Base-by-base conservation (phyloP, 1,140 invertebrate species). In the Anastatus disparis region DNA sequence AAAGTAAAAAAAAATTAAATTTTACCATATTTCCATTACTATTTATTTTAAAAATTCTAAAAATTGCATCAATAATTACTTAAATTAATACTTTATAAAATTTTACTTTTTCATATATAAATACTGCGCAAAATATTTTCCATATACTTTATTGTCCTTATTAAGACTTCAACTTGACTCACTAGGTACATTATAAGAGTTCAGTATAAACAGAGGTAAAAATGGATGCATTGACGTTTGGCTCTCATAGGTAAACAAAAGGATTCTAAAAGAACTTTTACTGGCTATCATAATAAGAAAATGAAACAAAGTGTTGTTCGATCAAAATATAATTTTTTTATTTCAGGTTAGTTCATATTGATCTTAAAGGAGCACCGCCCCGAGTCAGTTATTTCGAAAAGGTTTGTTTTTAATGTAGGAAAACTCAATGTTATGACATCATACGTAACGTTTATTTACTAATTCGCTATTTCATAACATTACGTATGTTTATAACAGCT, bases 351-450 rank as follows among this genome's bases (percentile, higher is more conserved):
- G 85, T 93, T 38, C 93, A 94, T 82, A 86, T 94, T 53, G 93
- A 94, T 84, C 81, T 93, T n/a, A 94, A 94, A 83, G 92, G 92
- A 22, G 91, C 90, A 17, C 91, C 93, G 6, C 90, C 91, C 17
- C 91, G 89, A 79, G 81, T 92, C 24, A 82, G 81, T 26, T 93
- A 89, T 78, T 88, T 92, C 31, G 89, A 90, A 84, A 89, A 93
- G 85, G 89, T 90, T 79, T 79, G 38, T 46, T 40, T 56, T 38
- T n/a, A n/a, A n/a, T n/a, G n/a, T n/a, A n/a, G n/a, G n/a, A 38
- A 38, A 38, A 38, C 12, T 38, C 12, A 7, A 12, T 38, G 35
- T 7, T 7, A 12, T 38, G 12, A 7, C 35, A 38, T 38, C 35
- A 38, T 12, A 38, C 12, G 12, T 38, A 7, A 38, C 35, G 35